Conservation (phyloP, 2,113 vertebrate genomes). For the Corythornis cristatus region DNA sequence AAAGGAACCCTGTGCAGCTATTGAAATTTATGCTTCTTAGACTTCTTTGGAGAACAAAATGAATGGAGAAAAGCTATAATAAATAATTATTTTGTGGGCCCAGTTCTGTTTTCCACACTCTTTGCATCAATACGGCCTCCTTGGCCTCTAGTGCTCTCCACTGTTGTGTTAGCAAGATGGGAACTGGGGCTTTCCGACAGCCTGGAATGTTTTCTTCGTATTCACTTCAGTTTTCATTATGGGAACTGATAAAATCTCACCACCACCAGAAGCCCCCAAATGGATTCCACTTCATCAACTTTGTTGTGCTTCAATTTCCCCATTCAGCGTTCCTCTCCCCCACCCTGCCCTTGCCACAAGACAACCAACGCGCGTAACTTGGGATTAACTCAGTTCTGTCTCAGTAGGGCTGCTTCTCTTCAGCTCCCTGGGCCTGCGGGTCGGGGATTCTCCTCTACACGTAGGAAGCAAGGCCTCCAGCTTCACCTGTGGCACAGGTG, state of each 20-base stretch:
- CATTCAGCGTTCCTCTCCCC: background rate
- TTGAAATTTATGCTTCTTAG: background rate
- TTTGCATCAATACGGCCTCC: background rate
- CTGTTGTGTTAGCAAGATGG: background rate
- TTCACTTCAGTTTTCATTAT: background rate
- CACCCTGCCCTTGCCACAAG: background rate
- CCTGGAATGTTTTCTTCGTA: background rate
- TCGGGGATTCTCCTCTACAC: background rate
- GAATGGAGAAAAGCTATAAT: background rate
- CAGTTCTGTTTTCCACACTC: background rate
- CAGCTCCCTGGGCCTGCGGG: background rate
- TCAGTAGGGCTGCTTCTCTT: background rate
- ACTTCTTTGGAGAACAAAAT: background rate
- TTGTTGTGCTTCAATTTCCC: background rate
- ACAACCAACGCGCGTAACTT: background rate
- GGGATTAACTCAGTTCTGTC: background rate
- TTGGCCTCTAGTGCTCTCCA: background rate
- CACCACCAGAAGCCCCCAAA: fast-evolving
- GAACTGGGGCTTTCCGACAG: background rate
- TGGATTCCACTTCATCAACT: background rate
- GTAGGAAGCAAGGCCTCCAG: background rate
- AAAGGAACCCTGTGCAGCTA: background rate
- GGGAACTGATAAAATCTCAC: background rate
- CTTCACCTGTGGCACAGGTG: background rate
- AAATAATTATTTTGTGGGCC: background rate